These are phyloP conservation scores for Crematogaster levior DNA, from an alignment of 2,888 invertebrate species.

Conservation along the genomic window DNA sequence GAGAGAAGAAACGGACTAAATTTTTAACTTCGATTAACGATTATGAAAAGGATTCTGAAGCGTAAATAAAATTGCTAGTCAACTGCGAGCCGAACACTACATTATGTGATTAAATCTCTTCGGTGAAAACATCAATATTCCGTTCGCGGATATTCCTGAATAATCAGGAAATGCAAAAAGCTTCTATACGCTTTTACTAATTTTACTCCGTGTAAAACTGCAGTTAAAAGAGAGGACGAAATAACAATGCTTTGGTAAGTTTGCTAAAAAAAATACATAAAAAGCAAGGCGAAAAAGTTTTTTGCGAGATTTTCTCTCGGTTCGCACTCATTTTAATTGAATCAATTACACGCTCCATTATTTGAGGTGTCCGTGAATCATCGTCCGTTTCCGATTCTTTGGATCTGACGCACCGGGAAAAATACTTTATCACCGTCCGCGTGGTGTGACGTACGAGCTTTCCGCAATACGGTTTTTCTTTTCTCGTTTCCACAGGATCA, in stretches of 20 bases:
- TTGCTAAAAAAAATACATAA: not conserved
- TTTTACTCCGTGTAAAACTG: not conserved
- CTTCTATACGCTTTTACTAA: not conserved
- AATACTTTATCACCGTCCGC: constrained; percentile 50
- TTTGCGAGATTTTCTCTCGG: not conserved
- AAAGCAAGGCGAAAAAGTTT: not conserved
- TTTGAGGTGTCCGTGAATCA: constrained; percentile 40
- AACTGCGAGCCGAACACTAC: not conserved
- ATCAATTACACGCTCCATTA: constrained; percentile 65
- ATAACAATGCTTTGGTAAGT: not conserved
- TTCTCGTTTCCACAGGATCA: constrained; percentile 12
- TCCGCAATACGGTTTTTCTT: constrained; percentile 10
- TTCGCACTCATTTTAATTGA: constrained; percentile 57
- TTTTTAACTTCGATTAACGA: not conserved
- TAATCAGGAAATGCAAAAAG: not conserved
- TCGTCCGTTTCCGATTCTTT: constrained; percentile 5
- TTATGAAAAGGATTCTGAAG: not conserved
- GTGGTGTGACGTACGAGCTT: constrained; percentile 29
- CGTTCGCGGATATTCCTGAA: not conserved
- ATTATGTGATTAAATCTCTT: not conserved
- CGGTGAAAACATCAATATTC: not conserved
- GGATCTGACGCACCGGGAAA: constrained; percentile 14
- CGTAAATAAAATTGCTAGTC: not conserved
- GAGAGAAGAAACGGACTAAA: not conserved
- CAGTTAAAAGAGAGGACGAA: not conserved